These are phyloP conservation scores for Hydrocynus forskahlii DNA, from an alignment of 2,797 vertebrate species.

Conservation along the genomic window DNA sequence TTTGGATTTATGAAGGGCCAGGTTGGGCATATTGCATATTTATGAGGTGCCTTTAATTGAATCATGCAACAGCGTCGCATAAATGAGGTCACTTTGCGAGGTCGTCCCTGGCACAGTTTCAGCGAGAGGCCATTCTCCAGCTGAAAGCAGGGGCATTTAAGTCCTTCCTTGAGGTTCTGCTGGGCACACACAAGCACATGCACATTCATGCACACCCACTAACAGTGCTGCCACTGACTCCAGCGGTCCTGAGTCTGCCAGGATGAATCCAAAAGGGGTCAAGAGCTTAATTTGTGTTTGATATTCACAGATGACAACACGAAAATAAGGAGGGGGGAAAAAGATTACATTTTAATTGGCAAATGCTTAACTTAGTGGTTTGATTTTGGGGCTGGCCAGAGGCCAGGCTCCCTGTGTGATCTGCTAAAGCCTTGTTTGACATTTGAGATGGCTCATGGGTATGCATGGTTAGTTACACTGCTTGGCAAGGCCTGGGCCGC, in stretches of 20 bases:
- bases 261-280: constrained; percentile 57
- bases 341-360: constrained; percentile 63
- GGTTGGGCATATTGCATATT: constrained; percentile 30
- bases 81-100: constrained; percentile 43
- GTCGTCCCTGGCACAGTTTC: constrained; percentile 9
- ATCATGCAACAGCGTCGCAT: constrained; percentile 29
- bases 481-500: neutral
- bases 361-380: constrained; percentile 60
- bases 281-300: constrained; percentile 59
- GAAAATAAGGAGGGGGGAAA: constrained; percentile 36
- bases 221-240: constrained; percentile 28
- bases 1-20: constrained; percentile 21
- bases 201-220: constrained; percentile 8
- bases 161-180: constrained; percentile 43
- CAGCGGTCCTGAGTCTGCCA: constrained; percentile 45
- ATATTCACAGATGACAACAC: constrained; percentile 56
- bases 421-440: constrained; percentile 60
- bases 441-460: constrained; percentile 58
- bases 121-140: neutral
- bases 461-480: constrained; percentile 48
- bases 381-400: constrained; percentile 54
- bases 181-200: constrained; percentile 17
- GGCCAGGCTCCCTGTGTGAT: constrained; percentile 55
- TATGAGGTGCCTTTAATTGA: constrained; percentile 35
- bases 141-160: constrained; percentile 34